Base-by-base conservation (phyloP, 2,888 invertebrate species). In the Stegana nigrithorax region DNA sequence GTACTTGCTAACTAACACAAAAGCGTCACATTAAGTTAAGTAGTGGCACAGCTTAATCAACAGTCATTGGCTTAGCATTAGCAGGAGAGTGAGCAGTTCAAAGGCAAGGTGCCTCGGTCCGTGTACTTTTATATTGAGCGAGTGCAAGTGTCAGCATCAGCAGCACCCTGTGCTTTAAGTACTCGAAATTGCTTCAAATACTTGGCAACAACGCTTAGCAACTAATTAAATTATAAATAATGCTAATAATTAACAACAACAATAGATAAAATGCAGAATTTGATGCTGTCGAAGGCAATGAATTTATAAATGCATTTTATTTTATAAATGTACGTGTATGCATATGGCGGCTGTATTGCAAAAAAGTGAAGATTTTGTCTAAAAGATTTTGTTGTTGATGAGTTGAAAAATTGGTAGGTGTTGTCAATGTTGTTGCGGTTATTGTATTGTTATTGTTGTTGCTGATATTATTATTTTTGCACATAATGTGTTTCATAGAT, bases 141-240 rank as follows among this genome's bases (percentile, higher is more conserved):
- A n/a, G n/a, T n/a, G n/a, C n/a, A n/a, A n/a, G n/a, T n/a, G n/a
- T n/a, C n/a, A n/a, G n/a, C n/a, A n/a, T n/a, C n/a, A n/a, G n/a
- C n/a, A n/a, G n/a, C n/a, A n/a, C n/a, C n/a, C n/a, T n/a, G n/a
- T n/a, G n/a, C n/a, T n/a, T n/a, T n/a, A n/a, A n/a, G n/a, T n/a
- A n/a, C n/a, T n/a, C n/a, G n/a, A n/a, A n/a, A n/a, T n/a, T n/a
- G n/a, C n/a, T n/a, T n/a, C n/a, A n/a, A n/a, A n/a, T n/a, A n/a
- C n/a, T n/a, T n/a, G n/a, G n/a, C 36, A 10, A 36, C 17, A 55
- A 19, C 23, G 7, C 36, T 55, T 55, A 7, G 17, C 53, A 21
- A 36, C 53, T 55, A 55, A 55, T 55, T 55, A 55, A 55, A 55
- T 55, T 55, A 27, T 26, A 55, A 55, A 55, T 55, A 55, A 55